phyloP scores from a whole-genome alignment of 2,113 vertebrate genomes.

The Cebus imitator region DNA sequence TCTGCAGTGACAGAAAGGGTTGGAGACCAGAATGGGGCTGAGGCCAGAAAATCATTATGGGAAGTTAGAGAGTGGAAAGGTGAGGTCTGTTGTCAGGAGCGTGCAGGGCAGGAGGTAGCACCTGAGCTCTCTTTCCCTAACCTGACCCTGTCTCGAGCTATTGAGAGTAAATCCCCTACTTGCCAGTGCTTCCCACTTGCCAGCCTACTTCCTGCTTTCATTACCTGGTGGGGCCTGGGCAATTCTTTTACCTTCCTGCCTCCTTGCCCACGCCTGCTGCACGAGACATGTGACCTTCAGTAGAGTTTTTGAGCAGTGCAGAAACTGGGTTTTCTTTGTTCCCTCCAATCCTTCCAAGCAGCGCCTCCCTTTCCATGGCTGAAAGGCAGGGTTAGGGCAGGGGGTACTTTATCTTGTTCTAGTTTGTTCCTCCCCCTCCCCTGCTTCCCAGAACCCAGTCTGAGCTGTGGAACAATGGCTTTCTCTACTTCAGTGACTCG shows the following conservation, averaged over 20 bases:
- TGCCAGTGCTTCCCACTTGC: background rate
- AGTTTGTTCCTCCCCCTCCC: background rate
- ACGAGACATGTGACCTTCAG: background rate
- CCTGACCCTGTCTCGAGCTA: background rate
- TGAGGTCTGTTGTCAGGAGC: background rate
- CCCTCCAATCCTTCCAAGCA: background rate
- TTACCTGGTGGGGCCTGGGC: rapidly evolving
- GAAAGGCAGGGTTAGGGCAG: background rate
- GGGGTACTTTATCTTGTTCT: background rate
- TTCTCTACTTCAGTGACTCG: background rate
- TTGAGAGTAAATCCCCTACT: background rate
- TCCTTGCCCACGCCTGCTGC: background rate
- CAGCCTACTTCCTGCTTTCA: background rate
- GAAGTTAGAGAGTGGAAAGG: background rate
- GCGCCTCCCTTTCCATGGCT: background rate
- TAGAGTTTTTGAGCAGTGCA: background rate
- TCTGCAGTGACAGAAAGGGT: background rate
- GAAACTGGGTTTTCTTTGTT: background rate
- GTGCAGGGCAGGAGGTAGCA: background rate
- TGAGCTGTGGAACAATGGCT: background rate
- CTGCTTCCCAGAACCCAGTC: background rate
- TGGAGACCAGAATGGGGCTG: background rate
- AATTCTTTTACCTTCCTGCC: background rate
- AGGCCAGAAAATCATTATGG: background rate
- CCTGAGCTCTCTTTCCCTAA: background rate